Conservation (phyloP, 2,797 vertebrate species). For the Myotis pilosus region DNA sequence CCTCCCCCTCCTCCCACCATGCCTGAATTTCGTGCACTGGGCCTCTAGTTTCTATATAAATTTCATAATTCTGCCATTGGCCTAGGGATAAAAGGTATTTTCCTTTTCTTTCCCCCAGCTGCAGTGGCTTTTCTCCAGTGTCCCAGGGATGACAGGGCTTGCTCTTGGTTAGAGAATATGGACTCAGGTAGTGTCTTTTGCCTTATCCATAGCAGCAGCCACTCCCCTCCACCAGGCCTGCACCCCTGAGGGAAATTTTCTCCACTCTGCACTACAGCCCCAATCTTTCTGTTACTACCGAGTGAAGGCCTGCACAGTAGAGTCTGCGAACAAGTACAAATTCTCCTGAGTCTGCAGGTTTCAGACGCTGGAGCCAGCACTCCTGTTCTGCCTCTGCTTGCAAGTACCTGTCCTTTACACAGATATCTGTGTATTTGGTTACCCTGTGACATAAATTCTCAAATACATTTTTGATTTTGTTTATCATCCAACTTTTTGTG, state of each 20-base stretch:
- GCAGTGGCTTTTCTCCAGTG: background rate
- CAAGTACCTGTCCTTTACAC: background rate
- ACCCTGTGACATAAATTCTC: background rate
- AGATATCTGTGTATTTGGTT: background rate
- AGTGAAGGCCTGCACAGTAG: background rate
- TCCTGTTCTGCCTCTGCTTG: background rate
- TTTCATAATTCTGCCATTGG: background rate
- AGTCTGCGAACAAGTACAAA: background rate
- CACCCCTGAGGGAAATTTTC: background rate
- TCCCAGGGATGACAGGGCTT: background rate
- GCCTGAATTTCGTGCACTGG: too few species aligned
- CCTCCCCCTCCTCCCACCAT: fast-evolving
- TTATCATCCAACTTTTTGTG: background rate
- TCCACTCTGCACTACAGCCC: background rate
- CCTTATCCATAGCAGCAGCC: background rate
- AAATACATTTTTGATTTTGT: background rate
- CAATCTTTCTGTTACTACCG: background rate
- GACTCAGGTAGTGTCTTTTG: background rate
- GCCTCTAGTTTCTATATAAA: background rate
- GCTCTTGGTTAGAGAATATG: background rate
- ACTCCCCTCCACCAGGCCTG: fast-evolving
- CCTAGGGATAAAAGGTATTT: background rate
- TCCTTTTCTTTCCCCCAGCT: background rate
- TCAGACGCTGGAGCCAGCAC: background rate
- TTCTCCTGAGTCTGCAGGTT: background rate